Evolutionary conservation across 2,888 invertebrate species (phyloP).

Genomic region (Hermaeophaga mercurialis): DNA sequence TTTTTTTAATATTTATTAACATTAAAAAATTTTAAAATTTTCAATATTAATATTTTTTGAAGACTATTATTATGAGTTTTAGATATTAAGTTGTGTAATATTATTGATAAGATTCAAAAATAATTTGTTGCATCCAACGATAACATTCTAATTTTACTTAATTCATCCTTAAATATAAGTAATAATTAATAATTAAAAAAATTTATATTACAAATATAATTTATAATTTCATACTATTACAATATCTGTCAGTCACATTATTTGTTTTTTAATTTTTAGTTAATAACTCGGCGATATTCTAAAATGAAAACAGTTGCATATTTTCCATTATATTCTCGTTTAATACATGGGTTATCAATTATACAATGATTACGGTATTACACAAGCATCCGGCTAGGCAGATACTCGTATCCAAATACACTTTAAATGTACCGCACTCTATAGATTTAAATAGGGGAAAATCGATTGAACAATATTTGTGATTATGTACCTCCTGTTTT

Average conservation of each 20-base stretch:
- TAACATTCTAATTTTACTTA: too few species aligned
- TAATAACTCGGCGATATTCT: not conserved
- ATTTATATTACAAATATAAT: too few species aligned
- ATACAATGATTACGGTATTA: slow-evolving; percentile 49
- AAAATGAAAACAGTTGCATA: not conserved
- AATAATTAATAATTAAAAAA: too few species aligned
- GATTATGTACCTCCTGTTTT: slow-evolving; percentile 1
- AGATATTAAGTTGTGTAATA: too few species aligned
- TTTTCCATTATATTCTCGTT: not conserved
- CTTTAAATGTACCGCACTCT: slow-evolving; percentile 35
- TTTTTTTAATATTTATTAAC: too few species aligned
- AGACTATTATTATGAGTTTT: too few species aligned
- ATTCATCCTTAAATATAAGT: too few species aligned
- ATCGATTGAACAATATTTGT: slow-evolving; percentile 43
- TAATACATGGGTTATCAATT: slow-evolving; percentile 47
- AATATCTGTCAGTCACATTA: not conserved
- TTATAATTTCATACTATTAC: not conserved
- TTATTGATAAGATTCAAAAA: too few species aligned
- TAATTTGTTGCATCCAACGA: too few species aligned
- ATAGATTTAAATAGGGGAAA: slow-evolving; percentile 39
- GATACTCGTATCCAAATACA: slow-evolving; percentile 42
- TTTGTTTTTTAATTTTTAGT: not conserved
- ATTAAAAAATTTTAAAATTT: too few species aligned
- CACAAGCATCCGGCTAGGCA: slow-evolving; percentile 40
- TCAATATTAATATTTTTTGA: too few species aligned